Conservation (phyloP, 2,888 invertebrate species). For the Brachyopa scutellaris region DNA sequence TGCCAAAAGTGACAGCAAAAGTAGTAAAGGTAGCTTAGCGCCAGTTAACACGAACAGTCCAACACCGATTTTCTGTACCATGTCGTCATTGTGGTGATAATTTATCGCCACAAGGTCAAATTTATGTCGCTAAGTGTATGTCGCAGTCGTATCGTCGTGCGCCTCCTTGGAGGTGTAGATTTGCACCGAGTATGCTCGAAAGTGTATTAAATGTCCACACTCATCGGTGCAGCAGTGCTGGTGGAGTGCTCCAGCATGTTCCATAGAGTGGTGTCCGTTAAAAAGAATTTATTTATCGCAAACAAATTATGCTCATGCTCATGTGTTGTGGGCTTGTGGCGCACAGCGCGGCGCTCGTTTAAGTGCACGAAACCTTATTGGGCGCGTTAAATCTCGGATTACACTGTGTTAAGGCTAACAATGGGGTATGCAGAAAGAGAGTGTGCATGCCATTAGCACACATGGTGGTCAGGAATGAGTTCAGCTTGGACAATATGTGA, state of each 20-base stretch:
- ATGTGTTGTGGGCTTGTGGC: neutral
- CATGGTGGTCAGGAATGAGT: conserved; percentile 48
- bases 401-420: conserved; percentile 63
- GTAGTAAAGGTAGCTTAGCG: conserved; percentile 69
- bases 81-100: conserved; percentile 59
- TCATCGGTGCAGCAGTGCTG: conserved; percentile 4
- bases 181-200: conserved; percentile 38
- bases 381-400: conserved; percentile 64
- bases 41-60: conserved; percentile 65
- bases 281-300: conserved; percentile 64
- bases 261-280: neutral
- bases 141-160: no score
- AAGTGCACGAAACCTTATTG: conserved; percentile 55
- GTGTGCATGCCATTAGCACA: conserved; percentile 14
- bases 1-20: conserved; percentile 50
- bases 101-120: conserved; percentile 71
- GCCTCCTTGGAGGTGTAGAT: conserved; percentile 17
- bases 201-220: conserved; percentile 63
- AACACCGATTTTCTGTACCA: conserved; percentile 60
- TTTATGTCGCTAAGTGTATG: conserved; percentile 66
- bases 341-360: neutral
- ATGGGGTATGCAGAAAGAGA: conserved; percentile 11
- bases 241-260: conserved; percentile 1
- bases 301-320: conserved; percentile 58
- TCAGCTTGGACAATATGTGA: conserved; percentile 11